Evolutionary conservation across 1,140 invertebrate species (phyloP).

Genomic region (Phymorhynchus buccinoides): DNA sequence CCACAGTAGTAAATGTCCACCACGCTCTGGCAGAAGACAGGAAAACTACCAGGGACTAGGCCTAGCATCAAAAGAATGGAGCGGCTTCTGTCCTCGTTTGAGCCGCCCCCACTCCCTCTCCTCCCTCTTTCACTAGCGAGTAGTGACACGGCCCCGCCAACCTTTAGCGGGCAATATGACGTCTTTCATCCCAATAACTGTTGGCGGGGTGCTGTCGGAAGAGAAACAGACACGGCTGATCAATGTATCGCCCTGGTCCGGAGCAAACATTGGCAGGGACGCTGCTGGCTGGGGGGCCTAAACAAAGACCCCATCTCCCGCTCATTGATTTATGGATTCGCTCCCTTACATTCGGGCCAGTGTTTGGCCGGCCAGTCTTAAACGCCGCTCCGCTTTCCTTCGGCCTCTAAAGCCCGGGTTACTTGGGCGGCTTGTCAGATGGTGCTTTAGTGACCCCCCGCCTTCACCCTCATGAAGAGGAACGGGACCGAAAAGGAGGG

Average conservation of each 20-base stretch:
- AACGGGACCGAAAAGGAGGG: background rate
- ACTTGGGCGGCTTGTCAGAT: slow-evolving; percentile 20
- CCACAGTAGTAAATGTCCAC: background rate
- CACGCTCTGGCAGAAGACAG: background rate
- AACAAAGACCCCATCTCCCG: too few relatives aligned
- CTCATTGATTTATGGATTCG: slow-evolving; percentile 26
- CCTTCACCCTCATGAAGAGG: background rate
- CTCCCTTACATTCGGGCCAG: background rate
- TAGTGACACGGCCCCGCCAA: too few relatives aligned
- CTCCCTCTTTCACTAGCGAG: too few relatives aligned
- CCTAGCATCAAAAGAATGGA: background rate
- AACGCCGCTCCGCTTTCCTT: background rate
- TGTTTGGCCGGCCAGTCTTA: background rate
- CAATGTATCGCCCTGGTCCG: slow-evolving; percentile 20
- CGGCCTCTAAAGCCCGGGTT: slow-evolving; percentile 6
- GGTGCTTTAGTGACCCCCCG: background rate
- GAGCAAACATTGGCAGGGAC: slow-evolving; percentile 26
- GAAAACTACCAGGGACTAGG: too few relatives aligned
- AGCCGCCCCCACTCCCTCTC: too few relatives aligned
- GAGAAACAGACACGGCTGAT: slow-evolving; percentile 21
- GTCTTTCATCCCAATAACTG: slow-evolving; percentile 2
- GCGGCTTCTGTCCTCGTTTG: background rate
- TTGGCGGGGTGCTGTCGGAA: background rate
- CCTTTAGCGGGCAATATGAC: background rate
- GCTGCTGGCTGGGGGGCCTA: background rate